phyloP scores from a whole-genome alignment of 1,140 invertebrate species.

The Anastatus disparis region DNA sequence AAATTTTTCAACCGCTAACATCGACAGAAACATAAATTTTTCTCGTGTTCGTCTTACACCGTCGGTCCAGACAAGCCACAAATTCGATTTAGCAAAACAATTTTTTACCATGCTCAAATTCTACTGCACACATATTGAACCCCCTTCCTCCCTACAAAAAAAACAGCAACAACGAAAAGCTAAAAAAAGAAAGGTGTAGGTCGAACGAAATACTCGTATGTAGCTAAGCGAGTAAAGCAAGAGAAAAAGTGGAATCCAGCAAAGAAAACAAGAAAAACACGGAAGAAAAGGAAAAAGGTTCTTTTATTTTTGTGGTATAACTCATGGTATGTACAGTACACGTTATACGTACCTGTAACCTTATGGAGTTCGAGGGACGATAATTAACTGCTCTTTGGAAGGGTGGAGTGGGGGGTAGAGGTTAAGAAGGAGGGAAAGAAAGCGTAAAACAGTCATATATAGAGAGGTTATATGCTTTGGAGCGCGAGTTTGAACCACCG shows the following conservation, averaged over 20 bases:
- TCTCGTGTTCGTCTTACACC: neutral
- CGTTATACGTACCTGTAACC: neutral
- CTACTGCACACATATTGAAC: neutral
- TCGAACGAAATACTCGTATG: too few species aligned
- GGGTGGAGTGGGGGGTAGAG: too few species aligned
- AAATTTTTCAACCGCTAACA: too few species aligned
- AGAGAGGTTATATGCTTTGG: neutral
- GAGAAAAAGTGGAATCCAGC: neutral
- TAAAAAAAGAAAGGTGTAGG: neutral
- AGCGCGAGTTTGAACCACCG: neutral
- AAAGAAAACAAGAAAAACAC: neutral
- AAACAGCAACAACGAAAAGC: too few species aligned
- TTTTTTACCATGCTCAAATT: slow-evolving; percentile 3
- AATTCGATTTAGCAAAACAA: slow-evolving; percentile 17
- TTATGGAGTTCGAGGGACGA: slow-evolving; percentile 11
- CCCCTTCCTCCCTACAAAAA: too few species aligned
- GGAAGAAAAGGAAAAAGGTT: neutral
- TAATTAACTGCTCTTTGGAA: slow-evolving; percentile 24
- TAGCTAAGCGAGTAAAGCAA: neutral
- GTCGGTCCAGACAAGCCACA: neutral
- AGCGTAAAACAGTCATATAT: too few species aligned
- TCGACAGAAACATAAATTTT: too few species aligned
- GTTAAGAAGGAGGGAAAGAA: too few species aligned
- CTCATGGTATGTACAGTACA: slow-evolving; percentile 28
- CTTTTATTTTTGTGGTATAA: too few species aligned